Conservation (phyloP, 2,113 vertebrate species). For the Lophura nycthemera region DNA sequence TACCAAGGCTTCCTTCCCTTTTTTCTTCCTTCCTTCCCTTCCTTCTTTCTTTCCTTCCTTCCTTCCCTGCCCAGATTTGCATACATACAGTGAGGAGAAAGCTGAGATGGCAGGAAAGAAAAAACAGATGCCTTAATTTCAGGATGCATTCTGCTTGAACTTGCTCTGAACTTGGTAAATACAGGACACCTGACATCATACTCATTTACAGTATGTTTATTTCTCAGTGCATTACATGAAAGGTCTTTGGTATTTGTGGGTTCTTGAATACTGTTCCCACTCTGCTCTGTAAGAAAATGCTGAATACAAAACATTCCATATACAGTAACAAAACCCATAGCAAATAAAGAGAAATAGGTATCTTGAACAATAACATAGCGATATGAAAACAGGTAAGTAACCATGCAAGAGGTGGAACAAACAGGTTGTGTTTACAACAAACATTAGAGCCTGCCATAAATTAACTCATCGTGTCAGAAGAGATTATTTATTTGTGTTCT, state of each 20-base stretch:
- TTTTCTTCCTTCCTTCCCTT: no score
- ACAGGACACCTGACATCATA: background rate
- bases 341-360: constrained; percentile 68
- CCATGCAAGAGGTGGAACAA: constrained; percentile 59
- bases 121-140: background rate
- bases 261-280: constrained; percentile 72
- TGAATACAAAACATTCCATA: constrained; percentile 76
- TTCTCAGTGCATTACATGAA: constrained; percentile 82
- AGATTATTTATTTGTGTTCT: constrained; percentile 13
- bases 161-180: background rate
- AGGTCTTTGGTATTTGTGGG: constrained; percentile 76
- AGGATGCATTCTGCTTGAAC: background rate
- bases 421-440: constrained; percentile 39
- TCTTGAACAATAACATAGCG: constrained; percentile 68
- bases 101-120: background rate
- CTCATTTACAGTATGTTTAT: constrained; percentile 77
- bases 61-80: background rate
- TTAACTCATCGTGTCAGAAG: background rate
- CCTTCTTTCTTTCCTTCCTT: no score
- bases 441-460: constrained; percentile 42
- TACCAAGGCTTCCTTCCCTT: background rate
- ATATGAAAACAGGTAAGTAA: constrained; percentile 69
- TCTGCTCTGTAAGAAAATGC: constrained; percentile 68
- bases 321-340: constrained; percentile 75
- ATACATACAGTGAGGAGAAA: background rate